Conservation (phyloP, 1,140 invertebrate species). For the Polypedilum vanderplanki region DNA sequence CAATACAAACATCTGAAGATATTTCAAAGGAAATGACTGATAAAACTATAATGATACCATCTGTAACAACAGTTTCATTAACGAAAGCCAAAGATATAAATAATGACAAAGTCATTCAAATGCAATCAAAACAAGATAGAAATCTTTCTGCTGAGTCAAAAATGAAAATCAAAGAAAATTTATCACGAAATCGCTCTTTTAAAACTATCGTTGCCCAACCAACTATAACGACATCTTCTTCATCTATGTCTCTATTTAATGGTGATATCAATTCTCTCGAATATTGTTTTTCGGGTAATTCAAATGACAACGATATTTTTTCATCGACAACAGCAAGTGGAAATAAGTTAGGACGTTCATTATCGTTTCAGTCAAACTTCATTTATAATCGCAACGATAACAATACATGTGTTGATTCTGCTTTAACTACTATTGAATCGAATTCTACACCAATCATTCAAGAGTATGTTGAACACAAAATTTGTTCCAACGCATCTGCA, state of each 20-base stretch:
- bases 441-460: not conserved
- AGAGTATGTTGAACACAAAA: not conserved
- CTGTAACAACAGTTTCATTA: not conserved
- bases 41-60: not conserved
- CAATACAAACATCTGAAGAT: too few species aligned
- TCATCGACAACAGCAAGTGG: not conserved
- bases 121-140: not conserved
- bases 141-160: not conserved
- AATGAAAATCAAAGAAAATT: slow-evolving; percentile 30
- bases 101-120: not conserved
- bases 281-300: not conserved
- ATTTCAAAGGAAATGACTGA: too few species aligned
- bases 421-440: not conserved
- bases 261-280: not conserved
- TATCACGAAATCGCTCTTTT: slow-evolving; percentile 31
- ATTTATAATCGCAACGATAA: not conserved
- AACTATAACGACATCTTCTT: not conserved
- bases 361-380: not conserved
- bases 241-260: slow-evolving; percentile 6
- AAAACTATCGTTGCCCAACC: slow-evolving; percentile 23
- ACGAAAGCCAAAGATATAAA: not conserved
- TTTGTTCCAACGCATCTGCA: not conserved
- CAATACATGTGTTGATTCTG: not conserved
- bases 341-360: not conserved
- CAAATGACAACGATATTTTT: not conserved